Conservation (phyloP, 2,797 vertebrate species). For the Capromys pilorides region DNA sequence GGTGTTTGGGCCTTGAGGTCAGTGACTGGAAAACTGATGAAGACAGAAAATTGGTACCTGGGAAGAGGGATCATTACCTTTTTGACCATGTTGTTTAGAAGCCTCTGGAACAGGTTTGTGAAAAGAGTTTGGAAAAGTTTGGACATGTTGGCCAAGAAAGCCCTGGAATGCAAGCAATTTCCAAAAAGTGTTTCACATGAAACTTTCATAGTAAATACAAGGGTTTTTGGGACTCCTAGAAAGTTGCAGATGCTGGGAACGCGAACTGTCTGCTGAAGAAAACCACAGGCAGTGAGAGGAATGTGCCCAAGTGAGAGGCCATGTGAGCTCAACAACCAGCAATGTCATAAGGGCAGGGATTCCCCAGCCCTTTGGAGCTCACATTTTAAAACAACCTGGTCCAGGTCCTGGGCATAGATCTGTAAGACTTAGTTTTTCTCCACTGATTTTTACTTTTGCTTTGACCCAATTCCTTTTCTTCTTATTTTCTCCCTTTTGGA, state of each 20-base stretch:
- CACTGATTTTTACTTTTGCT: neutral
- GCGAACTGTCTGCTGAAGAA: neutral
- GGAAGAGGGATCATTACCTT: neutral
- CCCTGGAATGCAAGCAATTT: neutral
- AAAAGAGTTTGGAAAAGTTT: neutral
- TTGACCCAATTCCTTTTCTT: neutral
- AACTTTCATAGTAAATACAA: neutral
- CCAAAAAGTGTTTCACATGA: neutral
- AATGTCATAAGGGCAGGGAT: neutral
- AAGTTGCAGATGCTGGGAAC: neutral
- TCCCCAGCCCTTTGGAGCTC: neutral
- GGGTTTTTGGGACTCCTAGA: neutral
- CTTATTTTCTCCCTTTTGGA: neutral
- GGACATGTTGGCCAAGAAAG: neutral
- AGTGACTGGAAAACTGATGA: neutral
- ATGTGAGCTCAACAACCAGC: too few species aligned
- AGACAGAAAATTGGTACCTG: neutral
- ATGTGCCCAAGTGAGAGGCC: neutral
- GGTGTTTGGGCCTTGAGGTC: neutral
- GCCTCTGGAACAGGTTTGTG: neutral
- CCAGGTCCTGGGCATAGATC: neutral
- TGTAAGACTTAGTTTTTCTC: neutral
- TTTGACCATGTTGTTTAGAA: neutral
- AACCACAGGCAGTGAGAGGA: neutral
- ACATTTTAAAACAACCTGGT: neutral